Evolutionary conservation across 2,888 invertebrate species (phyloP), one percentile per base, ranked within the genome.

Genomic region (Siphonodentalium dalli): DNA sequence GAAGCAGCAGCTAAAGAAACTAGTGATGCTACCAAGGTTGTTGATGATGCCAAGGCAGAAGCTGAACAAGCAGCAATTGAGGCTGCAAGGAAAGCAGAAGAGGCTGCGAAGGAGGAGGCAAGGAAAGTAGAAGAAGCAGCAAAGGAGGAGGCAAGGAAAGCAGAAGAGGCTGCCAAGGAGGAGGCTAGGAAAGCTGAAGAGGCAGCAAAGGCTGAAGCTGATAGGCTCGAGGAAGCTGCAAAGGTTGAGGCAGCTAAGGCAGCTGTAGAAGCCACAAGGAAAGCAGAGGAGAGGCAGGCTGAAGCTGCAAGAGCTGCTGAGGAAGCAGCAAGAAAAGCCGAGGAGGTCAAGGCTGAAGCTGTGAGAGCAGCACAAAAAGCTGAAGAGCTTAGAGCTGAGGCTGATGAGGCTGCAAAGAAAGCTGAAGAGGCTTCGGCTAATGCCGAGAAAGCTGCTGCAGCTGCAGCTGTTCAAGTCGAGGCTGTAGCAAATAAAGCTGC

Each of bases 311-410:
- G 26, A 26, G 27, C 37, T 18, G 18, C 15, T 2, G 38, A 27
- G 9, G 38, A 23, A 13, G 4, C 24, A 3, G 43, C 21, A 2
- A 23, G 13, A 15, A 31, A 41, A 2, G 18, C 34, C 11, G 48
- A 26, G 7, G n/a, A 4, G 4, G 15, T 27, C 5, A 28, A 39
- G 27, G 46, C 42, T 26, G 47, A 24, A 5, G 39, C 37, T 31
- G 47, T 31, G 2, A 40, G 54, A 40, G 29, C 43, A 33, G 24
- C 53, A 24, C 48, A 48, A 39, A 41, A 38, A 21, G 40, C 47
- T 33, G 46, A 31, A 24, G 41, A 41, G 27, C 11, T 31, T 2
- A 28, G 27, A 2, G 35, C n/a, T 11, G 42, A 24, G 3, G 8
- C 24, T 8, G 33, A 27, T 3, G 15, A 37, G 2, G 33, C 21